Conservation (phyloP, 2,113 vertebrate species). For the Heterotis niloticus region DNA sequence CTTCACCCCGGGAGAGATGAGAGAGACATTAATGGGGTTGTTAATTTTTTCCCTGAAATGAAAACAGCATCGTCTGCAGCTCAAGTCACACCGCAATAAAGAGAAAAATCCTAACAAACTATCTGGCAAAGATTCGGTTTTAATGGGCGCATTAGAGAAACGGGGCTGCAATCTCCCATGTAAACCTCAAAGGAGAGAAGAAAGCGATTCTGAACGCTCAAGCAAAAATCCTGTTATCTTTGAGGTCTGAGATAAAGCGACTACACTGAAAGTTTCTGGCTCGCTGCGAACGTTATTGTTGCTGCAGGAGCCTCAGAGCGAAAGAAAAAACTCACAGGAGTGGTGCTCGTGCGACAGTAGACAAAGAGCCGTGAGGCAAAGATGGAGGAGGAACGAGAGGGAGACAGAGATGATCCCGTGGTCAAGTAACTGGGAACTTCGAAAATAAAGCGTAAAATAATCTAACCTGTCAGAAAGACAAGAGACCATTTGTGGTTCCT, state of each 20-base stretch:
- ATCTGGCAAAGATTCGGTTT: not conserved
- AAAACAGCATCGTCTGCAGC: slow-evolving; percentile 7
- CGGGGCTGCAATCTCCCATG: not conserved
- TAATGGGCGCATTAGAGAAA: not conserved
- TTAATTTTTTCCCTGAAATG: not conserved
- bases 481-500: no score
- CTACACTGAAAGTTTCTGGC: no score
- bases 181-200: not conserved
- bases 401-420: no score
- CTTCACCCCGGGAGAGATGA: not conserved
- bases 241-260: not conserved
- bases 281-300: no score
- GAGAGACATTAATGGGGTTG: not conserved
- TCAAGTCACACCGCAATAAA: not conserved
- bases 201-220: not conserved
- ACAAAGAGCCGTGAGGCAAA: no score
- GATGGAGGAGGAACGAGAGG: no score
- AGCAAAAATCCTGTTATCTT: not conserved
- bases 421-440: no score
- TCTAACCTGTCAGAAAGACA: no score
- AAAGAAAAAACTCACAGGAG: no score
- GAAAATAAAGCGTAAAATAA: no score
- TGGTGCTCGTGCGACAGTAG: no score
- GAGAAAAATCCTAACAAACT: slow-evolving; percentile 1
- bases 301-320: no score